phyloP scores from a whole-genome alignment of 2,888 invertebrate genomes.

The Cheilosia scutellata region DNA sequence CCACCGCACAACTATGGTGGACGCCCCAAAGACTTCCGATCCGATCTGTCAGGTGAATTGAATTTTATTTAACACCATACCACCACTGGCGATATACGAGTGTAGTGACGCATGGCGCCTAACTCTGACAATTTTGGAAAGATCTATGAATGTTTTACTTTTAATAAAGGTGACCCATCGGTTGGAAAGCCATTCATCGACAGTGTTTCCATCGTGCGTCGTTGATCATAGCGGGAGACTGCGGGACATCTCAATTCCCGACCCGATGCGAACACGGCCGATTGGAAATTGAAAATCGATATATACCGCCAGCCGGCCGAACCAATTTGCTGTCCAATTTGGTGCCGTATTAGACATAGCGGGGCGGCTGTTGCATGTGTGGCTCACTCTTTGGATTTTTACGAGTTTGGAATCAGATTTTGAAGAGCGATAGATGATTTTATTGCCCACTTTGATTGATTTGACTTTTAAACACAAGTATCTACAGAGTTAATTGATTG shows the following conservation, averaged over 20 bases:
- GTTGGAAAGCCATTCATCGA: conserved; percentile 24
- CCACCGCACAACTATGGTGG: conserved; percentile 7
- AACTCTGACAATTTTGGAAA: background rate
- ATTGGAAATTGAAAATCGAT: conserved; percentile 44
- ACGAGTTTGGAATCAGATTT: conserved; percentile 16
- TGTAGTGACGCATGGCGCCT: background rate
- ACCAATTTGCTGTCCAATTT: conserved; percentile 63
- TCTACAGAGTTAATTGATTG: background rate
- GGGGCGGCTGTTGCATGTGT: conserved; percentile 16
- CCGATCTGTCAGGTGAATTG: conserved; percentile 56
- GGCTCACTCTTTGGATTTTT: conserved; percentile 19
- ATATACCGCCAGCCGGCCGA: background rate
- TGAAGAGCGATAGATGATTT: conserved; percentile 10
- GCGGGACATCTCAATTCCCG: conserved; percentile 43
- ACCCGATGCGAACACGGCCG: conserved; percentile 7
- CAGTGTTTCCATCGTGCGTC: background rate
- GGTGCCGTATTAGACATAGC: conserved; percentile 32
- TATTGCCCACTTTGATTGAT: conserved; percentile 49
- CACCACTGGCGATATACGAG: conserved; percentile 1
- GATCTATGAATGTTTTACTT: conserved; percentile 31
- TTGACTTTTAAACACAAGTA: conserved; percentile 10
- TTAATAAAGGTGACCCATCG: background rate
- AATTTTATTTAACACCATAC: conserved; percentile 70
- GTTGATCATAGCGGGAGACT: conserved; percentile 52
- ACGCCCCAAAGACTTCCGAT: conserved; percentile 65